Conservation (phyloP, 2,797 vertebrate genomes). For the Anableps anableps region DNA sequence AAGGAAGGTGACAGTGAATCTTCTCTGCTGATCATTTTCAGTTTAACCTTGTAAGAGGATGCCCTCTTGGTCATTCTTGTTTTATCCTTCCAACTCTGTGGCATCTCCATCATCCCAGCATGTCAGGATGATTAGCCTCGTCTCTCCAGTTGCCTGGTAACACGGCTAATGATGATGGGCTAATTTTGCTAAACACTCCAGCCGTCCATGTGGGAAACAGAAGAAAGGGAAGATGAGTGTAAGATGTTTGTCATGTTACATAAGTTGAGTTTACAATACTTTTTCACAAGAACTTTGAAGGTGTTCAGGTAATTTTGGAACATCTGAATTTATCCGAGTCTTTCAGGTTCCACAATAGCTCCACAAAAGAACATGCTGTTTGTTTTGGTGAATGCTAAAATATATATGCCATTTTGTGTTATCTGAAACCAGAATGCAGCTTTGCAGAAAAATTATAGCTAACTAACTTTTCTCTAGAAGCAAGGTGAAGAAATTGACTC, state of each 20-base stretch:
- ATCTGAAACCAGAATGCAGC: neutral
- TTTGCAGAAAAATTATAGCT: neutral
- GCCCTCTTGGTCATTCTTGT: neutral
- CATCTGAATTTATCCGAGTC: neutral
- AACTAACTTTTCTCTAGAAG: neutral
- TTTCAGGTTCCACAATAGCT: neutral
- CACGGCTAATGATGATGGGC: slow-evolving; percentile 29
- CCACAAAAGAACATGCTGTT: neutral
- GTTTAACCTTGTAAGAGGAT: neutral
- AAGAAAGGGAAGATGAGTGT: neutral
- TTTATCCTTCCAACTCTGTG: neutral
- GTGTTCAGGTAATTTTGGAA: neutral
- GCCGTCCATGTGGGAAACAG: slow-evolving; percentile 13
- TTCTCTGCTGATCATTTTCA: neutral
- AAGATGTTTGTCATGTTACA: neutral
- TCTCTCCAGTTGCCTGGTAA: slow-evolving; percentile 53
- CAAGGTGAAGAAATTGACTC: neutral
- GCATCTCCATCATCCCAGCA: neutral
- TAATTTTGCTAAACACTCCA: slow-evolving; percentile 26
- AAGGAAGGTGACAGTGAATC: neutral
- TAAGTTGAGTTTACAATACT: neutral
- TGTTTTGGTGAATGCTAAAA: neutral
- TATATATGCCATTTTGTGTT: neutral
- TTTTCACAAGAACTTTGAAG: neutral
- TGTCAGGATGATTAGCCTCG: slow-evolving; percentile 44